Evolutionary conservation across 92 coral and sea anemone genomes (phyloP).

Genomic region (Umimayanthus chanpuru): DNA sequence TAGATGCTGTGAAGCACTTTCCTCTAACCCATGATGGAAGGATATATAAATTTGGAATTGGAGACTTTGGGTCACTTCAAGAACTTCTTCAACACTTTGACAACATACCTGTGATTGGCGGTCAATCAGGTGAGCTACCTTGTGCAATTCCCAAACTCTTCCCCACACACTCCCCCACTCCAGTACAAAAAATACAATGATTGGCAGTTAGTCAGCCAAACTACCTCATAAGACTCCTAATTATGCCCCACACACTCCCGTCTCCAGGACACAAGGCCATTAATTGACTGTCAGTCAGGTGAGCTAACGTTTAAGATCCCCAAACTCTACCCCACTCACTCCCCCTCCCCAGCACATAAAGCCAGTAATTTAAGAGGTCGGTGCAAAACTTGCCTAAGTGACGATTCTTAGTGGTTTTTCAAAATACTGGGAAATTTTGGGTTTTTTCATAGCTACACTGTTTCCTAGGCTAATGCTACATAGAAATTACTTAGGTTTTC

Average conservation of each 20-base stretch:
- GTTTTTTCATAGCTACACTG: too few species aligned
- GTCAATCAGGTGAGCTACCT: constrained; percentile 51
- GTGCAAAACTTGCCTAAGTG: too few species aligned
- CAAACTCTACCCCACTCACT: not conserved
- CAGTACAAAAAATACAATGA: not conserved
- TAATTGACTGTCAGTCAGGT: constrained; percentile 39
- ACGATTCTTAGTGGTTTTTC: too few species aligned
- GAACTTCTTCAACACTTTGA: constrained; percentile 64
- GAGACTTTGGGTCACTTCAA: constrained; percentile 52
- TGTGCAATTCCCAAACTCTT: not conserved
- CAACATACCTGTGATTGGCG: constrained; percentile 25
- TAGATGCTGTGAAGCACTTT: constrained; percentile 70
- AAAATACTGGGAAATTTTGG: too few species aligned
- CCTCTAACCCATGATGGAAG: constrained; percentile 46
- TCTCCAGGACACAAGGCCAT: too few species aligned
- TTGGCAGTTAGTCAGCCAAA: not conserved
- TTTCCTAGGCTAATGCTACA: too few species aligned
- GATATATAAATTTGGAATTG: constrained; percentile 62
- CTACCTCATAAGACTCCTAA: not conserved
- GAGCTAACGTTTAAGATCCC: not conserved
- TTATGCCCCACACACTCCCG: not conserved
- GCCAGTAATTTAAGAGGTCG: too few species aligned
- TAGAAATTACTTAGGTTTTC: too few species aligned
- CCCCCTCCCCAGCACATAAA: too few species aligned
- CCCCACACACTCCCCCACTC: not conserved